Percentiles rank a stretch among this genome's conserved stretches.
Evolutionary conservation across 2,113 vertebrate species (phyloP).

Genomic region (Bos taurus): ARS-UCD2.0 NC_037352.1:15834501-15835000

Average conservation of each 20-base stretch:
- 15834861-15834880: background rate
- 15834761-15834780: background rate
- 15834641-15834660: background rate
- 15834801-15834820: background rate
- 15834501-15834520: background rate
- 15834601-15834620: background rate
- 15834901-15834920: background rate
- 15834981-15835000: background rate
- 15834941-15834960: background rate
- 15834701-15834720: background rate
- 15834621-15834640: background rate
- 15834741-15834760: background rate
- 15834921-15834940: background rate
- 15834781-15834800: background rate
- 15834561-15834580: background rate
- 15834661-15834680: background rate
- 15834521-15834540: rapidly evolving
- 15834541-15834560: background rate
- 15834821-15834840: background rate
- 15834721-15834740: background rate
- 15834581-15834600: background rate
- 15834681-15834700: background rate
- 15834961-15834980: background rate
- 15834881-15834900: background rate
- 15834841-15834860: background rate